Conservation (phyloP, 2,113 vertebrate species). For the Nibea coibor region DNA sequence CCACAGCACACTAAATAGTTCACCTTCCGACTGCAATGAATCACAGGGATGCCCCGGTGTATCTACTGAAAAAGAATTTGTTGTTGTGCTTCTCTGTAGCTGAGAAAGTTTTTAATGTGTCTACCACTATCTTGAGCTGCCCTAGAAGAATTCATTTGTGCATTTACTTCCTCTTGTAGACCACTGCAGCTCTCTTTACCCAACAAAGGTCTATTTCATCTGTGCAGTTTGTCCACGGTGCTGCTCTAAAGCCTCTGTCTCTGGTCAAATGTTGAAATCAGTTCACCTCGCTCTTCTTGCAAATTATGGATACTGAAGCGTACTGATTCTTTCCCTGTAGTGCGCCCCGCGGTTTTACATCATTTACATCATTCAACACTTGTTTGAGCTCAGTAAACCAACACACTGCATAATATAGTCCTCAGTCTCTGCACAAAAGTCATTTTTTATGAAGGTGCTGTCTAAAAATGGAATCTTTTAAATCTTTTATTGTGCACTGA, state of each 20-base stretch:
- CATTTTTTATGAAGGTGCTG: not conserved
- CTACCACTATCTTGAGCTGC: not conserved
- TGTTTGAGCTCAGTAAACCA: not conserved
- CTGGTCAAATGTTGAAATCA: not conserved
- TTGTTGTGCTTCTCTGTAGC: not conserved
- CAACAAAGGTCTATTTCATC: not conserved
- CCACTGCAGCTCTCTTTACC: not conserved
- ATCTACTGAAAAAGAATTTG: not conserved
- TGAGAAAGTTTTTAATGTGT: not conserved
- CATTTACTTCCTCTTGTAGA: not conserved
- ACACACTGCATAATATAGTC: not conserved
- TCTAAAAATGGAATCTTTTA: not conserved
- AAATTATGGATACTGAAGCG: not conserved
- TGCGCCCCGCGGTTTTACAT: not conserved
- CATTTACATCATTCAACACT: not conserved
- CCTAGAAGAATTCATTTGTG: not conserved
- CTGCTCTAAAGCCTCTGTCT: not conserved
- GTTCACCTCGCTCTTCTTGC: not conserved
- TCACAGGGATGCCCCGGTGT: not conserved
- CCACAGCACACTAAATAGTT: not conserved
- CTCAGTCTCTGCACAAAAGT: not conserved
- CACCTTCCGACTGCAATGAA: not conserved
- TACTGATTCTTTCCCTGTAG: not conserved
- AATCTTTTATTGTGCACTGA: not conserved
- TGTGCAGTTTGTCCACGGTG: not conserved